Conservation (phyloP, 2,888 invertebrate genomes). For the Lottia scabra region DNA sequence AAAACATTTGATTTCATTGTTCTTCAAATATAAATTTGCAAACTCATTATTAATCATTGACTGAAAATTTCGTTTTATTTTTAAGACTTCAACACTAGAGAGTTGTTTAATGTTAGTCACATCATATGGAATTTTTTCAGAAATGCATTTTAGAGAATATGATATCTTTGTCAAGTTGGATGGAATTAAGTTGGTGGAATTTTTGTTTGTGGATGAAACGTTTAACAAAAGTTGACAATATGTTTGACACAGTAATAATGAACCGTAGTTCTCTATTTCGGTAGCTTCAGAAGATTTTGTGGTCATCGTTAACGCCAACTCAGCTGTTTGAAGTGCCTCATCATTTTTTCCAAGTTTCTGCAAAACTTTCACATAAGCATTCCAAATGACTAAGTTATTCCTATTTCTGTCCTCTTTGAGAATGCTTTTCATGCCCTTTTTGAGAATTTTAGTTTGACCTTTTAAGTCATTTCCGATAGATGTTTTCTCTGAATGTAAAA, state of each 20-base stretch:
- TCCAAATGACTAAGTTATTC: slow-evolving; percentile 65
- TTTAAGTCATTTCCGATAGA: slow-evolving; percentile 28
- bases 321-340: slow-evolving; percentile 59
- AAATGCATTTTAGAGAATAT: slow-evolving; percentile 29
- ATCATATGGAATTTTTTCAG: slow-evolving; percentile 32
- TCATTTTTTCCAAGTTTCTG: slow-evolving; percentile 49
- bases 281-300: slow-evolving; percentile 19
- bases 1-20: neutral
- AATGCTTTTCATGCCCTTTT: slow-evolving; percentile 60
- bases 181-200: neutral
- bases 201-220: slow-evolving; percentile 20
- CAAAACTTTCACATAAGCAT: slow-evolving; percentile 60
- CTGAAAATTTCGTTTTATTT: slow-evolving; percentile 30
- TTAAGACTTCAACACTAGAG: slow-evolving; percentile 30
- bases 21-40: slow-evolving; percentile 7
- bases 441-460: slow-evolving; percentile 51
- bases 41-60: slow-evolving; percentile 22
- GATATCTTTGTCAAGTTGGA: slow-evolving; percentile 11
- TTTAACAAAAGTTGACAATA: slow-evolving; percentile 42
- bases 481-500: slow-evolving; percentile 17
- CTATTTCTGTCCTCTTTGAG: slow-evolving; percentile 63
- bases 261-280: slow-evolving; percentile 22
- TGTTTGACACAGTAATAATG: slow-evolving; percentile 39
- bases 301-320: slow-evolving; percentile 55
- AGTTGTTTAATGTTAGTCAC: slow-evolving; percentile 21